Percentiles rank a stretch among this genome's conserved stretches.
Conservation (phyloP, 2,113 vertebrate species). For the Rhadina sibilatrix region DNA sequence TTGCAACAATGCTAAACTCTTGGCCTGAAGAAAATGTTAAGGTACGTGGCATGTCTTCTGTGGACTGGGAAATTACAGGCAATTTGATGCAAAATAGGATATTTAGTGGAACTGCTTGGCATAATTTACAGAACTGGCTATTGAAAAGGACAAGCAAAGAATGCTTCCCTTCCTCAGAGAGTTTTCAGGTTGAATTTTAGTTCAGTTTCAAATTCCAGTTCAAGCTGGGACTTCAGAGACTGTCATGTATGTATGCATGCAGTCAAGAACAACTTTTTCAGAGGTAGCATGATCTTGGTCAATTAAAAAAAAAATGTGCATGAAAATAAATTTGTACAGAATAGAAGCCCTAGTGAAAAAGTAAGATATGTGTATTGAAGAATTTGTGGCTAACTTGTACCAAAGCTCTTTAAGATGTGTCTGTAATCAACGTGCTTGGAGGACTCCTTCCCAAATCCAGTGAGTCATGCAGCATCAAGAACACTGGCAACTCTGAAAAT, state of each 20-base stretch:
- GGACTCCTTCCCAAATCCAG: not conserved
- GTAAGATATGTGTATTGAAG: not conserved
- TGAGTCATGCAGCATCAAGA: slow-evolving; percentile 11
- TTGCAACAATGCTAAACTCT: slow-evolving; percentile 93
- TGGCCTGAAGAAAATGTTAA: slow-evolving; percentile 96
- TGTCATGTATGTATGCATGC: not conserved
- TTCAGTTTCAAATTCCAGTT: not conserved
- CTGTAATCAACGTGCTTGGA: not conserved
- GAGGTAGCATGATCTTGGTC: not conserved
- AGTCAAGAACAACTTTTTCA: not conserved
- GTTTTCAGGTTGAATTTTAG: not conserved
- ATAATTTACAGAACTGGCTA: not conserved
- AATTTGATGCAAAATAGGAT: not conserved
- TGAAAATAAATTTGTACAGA: not conserved
- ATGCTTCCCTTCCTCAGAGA: not conserved
- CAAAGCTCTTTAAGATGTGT: not conserved
- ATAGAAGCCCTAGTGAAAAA: not conserved
- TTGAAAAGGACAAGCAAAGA: not conserved
- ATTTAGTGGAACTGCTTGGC: not conserved
- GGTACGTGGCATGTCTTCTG: slow-evolving; percentile 70
- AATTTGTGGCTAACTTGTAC: not conserved
- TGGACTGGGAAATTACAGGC: not conserved
- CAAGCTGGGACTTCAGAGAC: not conserved
- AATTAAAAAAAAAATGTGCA: not conserved
- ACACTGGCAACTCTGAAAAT: not conserved